Percentiles rank a stretch among this genome's conserved stretches.
Evolutionary conservation across 1,140 invertebrate species (phyloP).

Genomic region (Xylocopa sonorina): DNA sequence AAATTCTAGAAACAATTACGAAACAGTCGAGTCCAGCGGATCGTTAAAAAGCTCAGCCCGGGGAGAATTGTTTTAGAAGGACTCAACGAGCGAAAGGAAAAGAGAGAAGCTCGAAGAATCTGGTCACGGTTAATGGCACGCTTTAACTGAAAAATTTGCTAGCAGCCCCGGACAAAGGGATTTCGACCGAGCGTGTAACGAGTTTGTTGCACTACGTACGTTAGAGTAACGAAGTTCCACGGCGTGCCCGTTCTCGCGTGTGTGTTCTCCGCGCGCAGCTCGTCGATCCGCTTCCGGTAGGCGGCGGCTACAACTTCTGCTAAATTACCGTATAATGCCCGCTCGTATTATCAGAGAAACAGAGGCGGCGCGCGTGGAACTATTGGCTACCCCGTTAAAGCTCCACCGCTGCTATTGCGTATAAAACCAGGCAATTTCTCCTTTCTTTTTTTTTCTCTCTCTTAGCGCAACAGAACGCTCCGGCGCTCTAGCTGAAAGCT

Average conservation of each 20-base stretch:
- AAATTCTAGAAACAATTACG: too few relatives aligned
- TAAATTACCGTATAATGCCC: constrained; percentile 30
- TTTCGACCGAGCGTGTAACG: constrained; percentile 30
- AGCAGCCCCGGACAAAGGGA: constrained; percentile 1
- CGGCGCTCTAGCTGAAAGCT: too few relatives aligned
- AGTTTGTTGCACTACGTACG: constrained; percentile 30
- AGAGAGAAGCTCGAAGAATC: neutral
- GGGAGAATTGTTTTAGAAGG: neutral
- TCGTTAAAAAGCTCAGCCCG: neutral
- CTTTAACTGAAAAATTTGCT: constrained; percentile 27
- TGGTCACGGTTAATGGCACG: constrained; percentile 2
- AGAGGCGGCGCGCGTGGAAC: too few relatives aligned
- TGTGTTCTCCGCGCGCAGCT: neutral
- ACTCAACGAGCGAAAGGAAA: neutral
- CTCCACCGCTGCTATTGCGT: too few relatives aligned
- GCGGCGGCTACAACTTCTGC: neutral
- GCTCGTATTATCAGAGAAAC: too few relatives aligned
- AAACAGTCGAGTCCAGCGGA: too few relatives aligned
- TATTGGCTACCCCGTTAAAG: too few relatives aligned
- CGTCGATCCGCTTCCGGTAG: neutral
- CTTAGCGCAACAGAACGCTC: too few relatives aligned
- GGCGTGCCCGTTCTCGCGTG: neutral
- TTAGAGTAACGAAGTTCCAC: constrained; percentile 40
- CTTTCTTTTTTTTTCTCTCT: too few relatives aligned
- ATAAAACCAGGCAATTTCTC: too few relatives aligned